Evolutionary conservation across 2,113 vertebrate species (phyloP).

Genomic region (Hydropotes inermis): DNA sequence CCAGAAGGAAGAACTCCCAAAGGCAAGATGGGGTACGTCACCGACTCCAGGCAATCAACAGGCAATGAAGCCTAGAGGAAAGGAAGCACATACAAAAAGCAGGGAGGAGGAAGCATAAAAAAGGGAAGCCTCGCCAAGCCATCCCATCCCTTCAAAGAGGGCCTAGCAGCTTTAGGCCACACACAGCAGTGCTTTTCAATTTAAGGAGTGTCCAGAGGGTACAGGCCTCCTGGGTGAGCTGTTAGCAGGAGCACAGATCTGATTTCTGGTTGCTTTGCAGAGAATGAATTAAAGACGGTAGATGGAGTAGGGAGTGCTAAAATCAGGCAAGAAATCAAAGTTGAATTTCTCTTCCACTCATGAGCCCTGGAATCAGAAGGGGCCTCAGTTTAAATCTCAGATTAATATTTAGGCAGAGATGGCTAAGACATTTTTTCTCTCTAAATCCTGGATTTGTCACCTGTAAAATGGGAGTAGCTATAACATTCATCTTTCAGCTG

Average conservation of each 20-base stretch:
- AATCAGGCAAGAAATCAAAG: background rate
- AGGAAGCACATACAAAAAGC: background rate
- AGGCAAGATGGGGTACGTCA: background rate
- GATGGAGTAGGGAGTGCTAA: too few relatives aligned
- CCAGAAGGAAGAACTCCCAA: background rate
- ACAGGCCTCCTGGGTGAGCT: fast-evolving
- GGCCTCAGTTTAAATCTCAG: background rate
- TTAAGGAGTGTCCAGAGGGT: background rate
- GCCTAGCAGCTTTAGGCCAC: fast-evolving
- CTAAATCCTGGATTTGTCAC: background rate
- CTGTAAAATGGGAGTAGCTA: background rate
- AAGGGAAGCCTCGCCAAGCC: fast-evolving
- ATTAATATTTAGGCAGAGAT: too few relatives aligned
- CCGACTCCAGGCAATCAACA: background rate
- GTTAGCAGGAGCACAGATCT: background rate
- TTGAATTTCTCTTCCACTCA: background rate
- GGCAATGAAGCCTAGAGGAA: background rate
- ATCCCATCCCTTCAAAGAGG: background rate
- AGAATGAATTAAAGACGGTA: background rate
- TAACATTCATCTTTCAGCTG: background rate
- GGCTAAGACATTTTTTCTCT: background rate
- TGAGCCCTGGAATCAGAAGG: background rate
- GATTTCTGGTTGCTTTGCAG: background rate
- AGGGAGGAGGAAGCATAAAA: background rate
- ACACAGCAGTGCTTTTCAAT: fast-evolving